These are phyloP conservation scores for Anoplophora glabripennis DNA, from an alignment of 1,140 invertebrate genomes.

Conservation along the genomic window DNA sequence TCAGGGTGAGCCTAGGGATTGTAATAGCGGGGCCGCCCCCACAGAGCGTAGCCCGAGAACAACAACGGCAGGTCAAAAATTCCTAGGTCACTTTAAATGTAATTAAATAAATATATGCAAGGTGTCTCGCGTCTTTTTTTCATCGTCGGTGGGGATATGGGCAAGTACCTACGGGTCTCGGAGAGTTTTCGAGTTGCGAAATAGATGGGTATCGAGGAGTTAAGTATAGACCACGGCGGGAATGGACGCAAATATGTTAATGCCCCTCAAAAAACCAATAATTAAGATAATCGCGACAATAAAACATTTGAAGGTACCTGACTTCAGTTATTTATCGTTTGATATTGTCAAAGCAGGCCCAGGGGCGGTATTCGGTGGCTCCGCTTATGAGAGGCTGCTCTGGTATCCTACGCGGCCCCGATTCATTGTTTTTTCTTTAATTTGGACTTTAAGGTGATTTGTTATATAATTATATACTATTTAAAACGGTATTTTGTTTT, in stretches of 20 bases:
- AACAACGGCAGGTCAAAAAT: no score
- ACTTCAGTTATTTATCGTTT: conserved; percentile 33
- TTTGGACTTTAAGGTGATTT: conserved; percentile 21
- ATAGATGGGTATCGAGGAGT: conserved; percentile 19
- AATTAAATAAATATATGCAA: no score
- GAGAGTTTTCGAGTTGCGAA: conserved; percentile 1
- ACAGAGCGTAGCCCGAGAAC: no score
- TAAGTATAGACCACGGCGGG: conserved; percentile 25
- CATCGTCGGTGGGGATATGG: no score
- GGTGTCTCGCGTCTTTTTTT: no score
- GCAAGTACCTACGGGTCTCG: no score
- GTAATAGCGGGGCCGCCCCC: no score
- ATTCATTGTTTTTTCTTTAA: conserved; percentile 18
- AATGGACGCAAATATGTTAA: conserved; percentile 35
- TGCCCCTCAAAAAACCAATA: conserved; percentile 35
- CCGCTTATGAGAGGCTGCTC: background rate
- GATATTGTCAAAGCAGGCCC: conserved; percentile 35
- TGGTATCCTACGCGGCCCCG: background rate
- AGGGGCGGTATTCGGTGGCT: conserved; percentile 9
- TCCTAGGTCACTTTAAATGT: no score
- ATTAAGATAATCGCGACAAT: conserved; percentile 39
- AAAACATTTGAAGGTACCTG: conserved; percentile 33
- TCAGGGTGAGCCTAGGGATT: no score
- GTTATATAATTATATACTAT: conserved; percentile 24
- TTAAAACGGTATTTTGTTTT: conserved; percentile 19